These are phyloP conservation scores for Megaceryle torquata DNA, from an alignment of 2,113 vertebrate genomes.

Conservation along the genomic window DNA sequence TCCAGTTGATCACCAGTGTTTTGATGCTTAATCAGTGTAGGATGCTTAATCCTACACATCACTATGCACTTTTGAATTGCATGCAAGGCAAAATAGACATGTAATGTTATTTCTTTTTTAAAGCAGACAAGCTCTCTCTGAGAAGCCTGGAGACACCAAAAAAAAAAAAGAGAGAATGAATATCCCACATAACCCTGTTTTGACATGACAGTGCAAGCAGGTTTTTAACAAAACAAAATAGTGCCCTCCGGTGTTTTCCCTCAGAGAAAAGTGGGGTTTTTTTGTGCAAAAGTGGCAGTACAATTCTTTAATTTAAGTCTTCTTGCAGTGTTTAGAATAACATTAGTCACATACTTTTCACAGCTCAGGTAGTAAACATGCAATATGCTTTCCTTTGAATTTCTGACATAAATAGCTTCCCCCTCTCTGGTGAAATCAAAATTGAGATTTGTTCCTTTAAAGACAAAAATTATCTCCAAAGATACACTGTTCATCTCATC, in stretches of 20 bases:
- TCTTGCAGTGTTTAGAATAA: not conserved
- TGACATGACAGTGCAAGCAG: not conserved
- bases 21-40: not conserved
- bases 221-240: not conserved
- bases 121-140: not conserved
- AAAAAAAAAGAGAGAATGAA: not conserved
- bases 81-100: not conserved
- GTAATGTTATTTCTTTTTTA: not conserved
- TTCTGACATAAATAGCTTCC: not conserved
- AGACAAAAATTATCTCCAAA: not conserved
- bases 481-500: not conserved
- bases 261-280: not conserved
- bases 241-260: constrained; percentile 22
- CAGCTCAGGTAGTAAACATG: not conserved
- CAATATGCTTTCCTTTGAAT: not conserved
- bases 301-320: not conserved
- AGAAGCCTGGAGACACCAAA: not conserved
- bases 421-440: not conserved
- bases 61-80: not conserved
- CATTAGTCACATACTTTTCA: rapidly evolving
- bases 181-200: not conserved
- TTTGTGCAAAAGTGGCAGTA: not conserved
- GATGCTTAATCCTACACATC: not conserved
- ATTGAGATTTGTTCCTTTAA: not conserved
- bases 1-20: not conserved